Percentiles rank a stretch among this genome's conserved stretches.
Evolutionary conservation across 1,140 invertebrate species (phyloP).

Genomic region (Carcinoscorpius rotundicauda): DNA sequence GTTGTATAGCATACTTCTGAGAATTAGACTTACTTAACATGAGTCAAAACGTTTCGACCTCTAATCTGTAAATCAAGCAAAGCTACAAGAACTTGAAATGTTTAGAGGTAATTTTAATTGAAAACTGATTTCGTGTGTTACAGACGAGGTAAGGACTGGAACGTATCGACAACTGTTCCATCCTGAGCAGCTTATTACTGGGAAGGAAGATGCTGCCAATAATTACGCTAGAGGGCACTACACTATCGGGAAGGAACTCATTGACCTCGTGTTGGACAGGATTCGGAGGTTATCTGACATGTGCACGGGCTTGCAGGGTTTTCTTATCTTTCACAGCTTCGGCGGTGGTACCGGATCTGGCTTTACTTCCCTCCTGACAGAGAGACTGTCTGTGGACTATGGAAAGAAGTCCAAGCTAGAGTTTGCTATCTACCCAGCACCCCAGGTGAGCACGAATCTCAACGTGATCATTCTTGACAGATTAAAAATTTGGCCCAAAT

Average conservation of each 20-base stretch:
- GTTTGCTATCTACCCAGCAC: conserved; percentile 64
- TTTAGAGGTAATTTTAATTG: too few species aligned
- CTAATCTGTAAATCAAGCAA: too few species aligned
- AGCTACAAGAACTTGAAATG: too few species aligned
- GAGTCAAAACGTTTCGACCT: too few species aligned
- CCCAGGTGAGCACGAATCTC: conserved; percentile 35
- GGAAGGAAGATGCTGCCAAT: conserved; percentile 51
- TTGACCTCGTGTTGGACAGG: conserved; percentile 62
- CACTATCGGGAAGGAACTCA: conserved; percentile 48
- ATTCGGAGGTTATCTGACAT: conserved; percentile 30
- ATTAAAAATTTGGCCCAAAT: too few species aligned
- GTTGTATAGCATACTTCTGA: too few species aligned
- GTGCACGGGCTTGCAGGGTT: conserved; percentile 35
- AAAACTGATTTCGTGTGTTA: too few species aligned
- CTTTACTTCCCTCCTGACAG: conserved; percentile 58
- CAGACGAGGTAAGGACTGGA: conserved; percentile 44
- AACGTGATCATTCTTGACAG: too few species aligned
- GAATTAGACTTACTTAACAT: too few species aligned
- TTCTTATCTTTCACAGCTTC: conserved; percentile 41
- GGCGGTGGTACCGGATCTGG: conserved; percentile 61
- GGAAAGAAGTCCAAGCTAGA: conserved; percentile 63
- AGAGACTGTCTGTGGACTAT: conserved; percentile 61
- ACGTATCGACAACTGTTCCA: conserved; percentile 51
- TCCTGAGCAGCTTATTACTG: conserved; percentile 52
- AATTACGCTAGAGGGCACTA: conserved; percentile 45